Base-by-base conservation (phyloP, 2,888 invertebrate species). In the Mythimna ferrago region DNA sequence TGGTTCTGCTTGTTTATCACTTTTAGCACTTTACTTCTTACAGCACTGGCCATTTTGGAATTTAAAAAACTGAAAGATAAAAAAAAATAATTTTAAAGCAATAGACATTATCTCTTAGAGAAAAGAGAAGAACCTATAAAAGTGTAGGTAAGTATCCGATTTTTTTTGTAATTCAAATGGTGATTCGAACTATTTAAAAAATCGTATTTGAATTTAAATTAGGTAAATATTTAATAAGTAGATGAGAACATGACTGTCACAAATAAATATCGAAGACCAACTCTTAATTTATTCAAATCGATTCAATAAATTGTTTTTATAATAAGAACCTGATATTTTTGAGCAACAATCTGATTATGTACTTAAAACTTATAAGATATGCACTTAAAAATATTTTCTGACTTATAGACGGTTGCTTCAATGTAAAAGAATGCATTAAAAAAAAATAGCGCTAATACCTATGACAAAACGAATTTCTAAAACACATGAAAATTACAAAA, bases 1-100 rank as follows among this genome's bases (percentile, higher is more conserved):
- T 71, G 77, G 16, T 73, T 70, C 21, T 83, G 76, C 9, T 77
- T 85, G n/a, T 66, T 78, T 32, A 83, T 44, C 32, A 78, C 66
- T 63, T 79, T 82, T 63, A 82, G 35, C 4, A 77, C 61, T 62
- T 78, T 82, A 57, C 76, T 86, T 51, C 77, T 74, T 7, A 85
- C 51, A 26, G 70, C 16, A 60, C 75, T 66, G 41, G 85, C 78
- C 86, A 86, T 86, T 56, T 80, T 62, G 38, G 10, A 44, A 6
- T 53, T 64, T 53, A 1, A 2, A 64, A 38, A 1, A 3, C 72
- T 72, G 61, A 41, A 81, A 82, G 61, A 57, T 19, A 61, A 26
- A 44, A 6, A 6, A 19, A 19, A 51, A 10, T 26, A 26, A 41
- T 7, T 38, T 16, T 0, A 32, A 32, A 19, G 3, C 57, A 57